Conservation (phyloP, 1,140 invertebrate species). For the Hyposmocoma kahamanoa region DNA sequence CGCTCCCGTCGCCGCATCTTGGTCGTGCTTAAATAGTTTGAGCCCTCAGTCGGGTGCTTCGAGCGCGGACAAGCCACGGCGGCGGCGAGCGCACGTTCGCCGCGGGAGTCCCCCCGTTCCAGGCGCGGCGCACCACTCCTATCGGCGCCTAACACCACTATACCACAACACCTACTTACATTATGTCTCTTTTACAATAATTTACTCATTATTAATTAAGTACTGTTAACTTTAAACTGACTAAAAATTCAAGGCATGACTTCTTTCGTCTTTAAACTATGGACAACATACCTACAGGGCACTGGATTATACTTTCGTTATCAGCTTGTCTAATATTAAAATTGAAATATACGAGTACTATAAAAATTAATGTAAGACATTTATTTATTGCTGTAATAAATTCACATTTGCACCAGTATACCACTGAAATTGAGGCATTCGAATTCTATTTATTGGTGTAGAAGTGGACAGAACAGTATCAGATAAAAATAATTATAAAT, state of each 20-base stretch:
- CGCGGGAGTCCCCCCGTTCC: slow-evolving; percentile 9
- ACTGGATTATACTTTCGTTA: slow-evolving; percentile 62
- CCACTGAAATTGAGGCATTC: slow-evolving; percentile 42
- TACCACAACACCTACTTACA: slow-evolving; percentile 50
- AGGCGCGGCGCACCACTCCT: slow-evolving; percentile 13
- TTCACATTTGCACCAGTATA: slow-evolving; percentile 56
- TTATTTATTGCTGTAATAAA: slow-evolving; percentile 65
- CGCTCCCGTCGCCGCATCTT: not conserved
- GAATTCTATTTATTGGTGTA: slow-evolving; percentile 39
- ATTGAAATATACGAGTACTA: slow-evolving; percentile 54
- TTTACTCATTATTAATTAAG: slow-evolving; percentile 62
- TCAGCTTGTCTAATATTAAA: slow-evolving; percentile 56
- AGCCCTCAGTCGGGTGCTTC: not conserved
- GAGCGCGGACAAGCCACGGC: not conserved
- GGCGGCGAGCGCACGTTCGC: not conserved
- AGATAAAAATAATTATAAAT: slow-evolving; percentile 40
- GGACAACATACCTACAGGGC: slow-evolving; percentile 67
- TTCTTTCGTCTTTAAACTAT: slow-evolving; percentile 62
- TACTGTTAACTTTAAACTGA: slow-evolving; percentile 66
- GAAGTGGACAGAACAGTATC: slow-evolving; percentile 52
- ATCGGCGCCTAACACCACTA: slow-evolving; percentile 39
- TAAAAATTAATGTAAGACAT: slow-evolving; percentile 48
- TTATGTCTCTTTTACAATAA: slow-evolving; percentile 47
- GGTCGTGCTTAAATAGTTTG: not conserved
- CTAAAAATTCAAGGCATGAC: slow-evolving; percentile 69